phyloP scores from a whole-genome alignment of 2,888 invertebrate genomes.

The Platycheirus rosarum region DNA sequence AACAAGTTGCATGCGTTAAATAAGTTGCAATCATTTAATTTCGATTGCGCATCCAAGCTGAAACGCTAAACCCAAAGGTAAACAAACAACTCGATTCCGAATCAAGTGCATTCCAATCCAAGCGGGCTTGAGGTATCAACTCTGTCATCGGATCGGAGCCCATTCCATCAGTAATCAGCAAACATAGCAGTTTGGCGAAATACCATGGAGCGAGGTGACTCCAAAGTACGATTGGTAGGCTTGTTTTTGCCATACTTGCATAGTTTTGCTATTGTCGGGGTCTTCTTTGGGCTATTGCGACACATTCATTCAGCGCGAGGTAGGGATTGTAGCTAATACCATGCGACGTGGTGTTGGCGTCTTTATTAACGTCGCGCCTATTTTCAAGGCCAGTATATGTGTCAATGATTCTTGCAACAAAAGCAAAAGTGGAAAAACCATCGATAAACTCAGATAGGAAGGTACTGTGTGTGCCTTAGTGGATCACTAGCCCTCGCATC shows the following conservation, averaged over 20 bases:
- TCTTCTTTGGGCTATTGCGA: slow-evolving; percentile 47
- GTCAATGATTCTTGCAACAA: slow-evolving; percentile 68
- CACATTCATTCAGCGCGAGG: slow-evolving; percentile 30
- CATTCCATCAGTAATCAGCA: slow-evolving; percentile 15
- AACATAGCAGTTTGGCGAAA: slow-evolving; percentile 40
- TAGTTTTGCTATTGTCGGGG: slow-evolving; percentile 27
- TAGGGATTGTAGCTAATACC: slow-evolving; percentile 18
- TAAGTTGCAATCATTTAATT: too few relatives aligned
- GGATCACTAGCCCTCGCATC: slow-evolving; percentile 16
- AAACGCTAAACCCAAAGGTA: slow-evolving; percentile 33
- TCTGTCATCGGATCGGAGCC: slow-evolving; percentile 9
- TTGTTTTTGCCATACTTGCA: slow-evolving; percentile 53
- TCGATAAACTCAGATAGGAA: slow-evolving; percentile 19
- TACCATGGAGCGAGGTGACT: slow-evolving; percentile 40
- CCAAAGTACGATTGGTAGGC: slow-evolving; percentile 15
- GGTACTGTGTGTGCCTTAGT: neutral
- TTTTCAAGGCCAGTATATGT: slow-evolving; percentile 67
- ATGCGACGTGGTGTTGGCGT: slow-evolving; percentile 37
- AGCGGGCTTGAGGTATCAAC: neutral
- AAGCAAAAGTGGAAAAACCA: slow-evolving; percentile 66
- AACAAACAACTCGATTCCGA: slow-evolving; percentile 34
- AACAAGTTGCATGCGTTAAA: too few relatives aligned
- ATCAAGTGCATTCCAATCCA: slow-evolving; percentile 26
- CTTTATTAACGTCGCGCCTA: slow-evolving; percentile 33
- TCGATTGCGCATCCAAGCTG: slow-evolving; percentile 19